Base-by-base conservation (phyloP, 2,113 vertebrate species). In the Poeciliopsis occidentalis region DNA sequence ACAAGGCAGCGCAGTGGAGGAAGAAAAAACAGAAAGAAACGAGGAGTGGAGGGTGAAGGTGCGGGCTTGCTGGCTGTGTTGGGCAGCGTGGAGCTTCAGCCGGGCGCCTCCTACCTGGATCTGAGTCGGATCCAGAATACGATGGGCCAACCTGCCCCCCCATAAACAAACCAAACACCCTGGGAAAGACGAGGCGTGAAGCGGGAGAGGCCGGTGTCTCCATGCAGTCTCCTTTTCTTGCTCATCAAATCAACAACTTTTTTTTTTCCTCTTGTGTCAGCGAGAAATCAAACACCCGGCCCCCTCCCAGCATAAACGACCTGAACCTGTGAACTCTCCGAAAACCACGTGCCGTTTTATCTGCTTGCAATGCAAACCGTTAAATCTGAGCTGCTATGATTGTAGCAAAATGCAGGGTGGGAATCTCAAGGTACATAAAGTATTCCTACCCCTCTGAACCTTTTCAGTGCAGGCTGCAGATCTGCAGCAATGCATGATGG, bases 111-210 rank as follows among this genome's bases (percentile, higher is more conserved):
- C 84, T 88, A 87, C 82, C 87, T 85, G 88, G 66, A 62, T 63
- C 80, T 75, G 76, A 62, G 69, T 27, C 26, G 70, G 51, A 76
- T 85, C 84, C 83, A 73, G 79, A 72, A 76, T 51, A 63, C 76
- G 71, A 76, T 85, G 79, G 84, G 77, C 80, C 71, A 82, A 82
- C 82, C 85, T 88, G 90, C 90, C 91, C 74, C 77, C 85, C 81
- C 72, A 90, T 92, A 92, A 93, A 94, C 91, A 92, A 93, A 93
- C 89, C 87, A 84, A 94, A 93, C 81, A 93, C 89, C 91, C 89
- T 94, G 93, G 90, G 92, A 94, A 94, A 77, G 88, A 78, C 75
- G 83, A 90, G 90, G 91, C 88, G 91, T 87, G 83, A 92, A 80
- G 87, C 78, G 61, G 87, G 87, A 81, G 85, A 88, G 88, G 92